Evolutionary conservation across 2,113 vertebrate species (phyloP).

Genomic region (Lipotes vexillifer): DNA sequence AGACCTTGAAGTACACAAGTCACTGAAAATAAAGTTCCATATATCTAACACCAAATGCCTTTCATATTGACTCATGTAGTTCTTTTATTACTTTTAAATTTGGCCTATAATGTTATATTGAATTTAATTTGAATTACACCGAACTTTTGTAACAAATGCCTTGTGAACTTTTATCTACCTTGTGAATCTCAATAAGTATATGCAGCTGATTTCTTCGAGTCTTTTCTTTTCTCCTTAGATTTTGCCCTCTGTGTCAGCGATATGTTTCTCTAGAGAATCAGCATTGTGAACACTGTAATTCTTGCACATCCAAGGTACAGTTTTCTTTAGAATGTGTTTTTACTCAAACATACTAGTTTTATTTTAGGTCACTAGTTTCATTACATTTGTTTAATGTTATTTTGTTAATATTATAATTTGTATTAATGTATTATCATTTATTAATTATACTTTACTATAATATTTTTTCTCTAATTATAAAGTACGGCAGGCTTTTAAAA

Average conservation of each 20-base stretch:
- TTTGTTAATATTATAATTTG: background rate
- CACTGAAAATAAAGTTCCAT: background rate
- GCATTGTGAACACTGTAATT: conserved; percentile 90
- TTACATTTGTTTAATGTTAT: background rate
- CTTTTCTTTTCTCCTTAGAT: conserved; percentile 78
- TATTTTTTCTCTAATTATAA: conserved; percentile 29
- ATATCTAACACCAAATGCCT: background rate
- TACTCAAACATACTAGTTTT: background rate
- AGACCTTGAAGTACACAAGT: background rate
- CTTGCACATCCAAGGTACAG: conserved; percentile 95
- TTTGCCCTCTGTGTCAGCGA: conserved; percentile 88
- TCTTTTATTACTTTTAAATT: conserved; percentile 31
- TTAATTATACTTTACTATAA: background rate
- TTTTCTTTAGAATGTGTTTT: background rate
- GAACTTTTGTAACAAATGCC: background rate
- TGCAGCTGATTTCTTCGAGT: background rate
- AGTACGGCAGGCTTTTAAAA: background rate
- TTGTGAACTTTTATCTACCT: background rate
- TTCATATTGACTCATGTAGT: background rate
- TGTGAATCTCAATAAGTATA: background rate
- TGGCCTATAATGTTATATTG: background rate
- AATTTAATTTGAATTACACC: background rate
- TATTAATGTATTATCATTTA: background rate
- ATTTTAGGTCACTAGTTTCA: conserved; percentile 1
- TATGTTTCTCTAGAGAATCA: conserved; percentile 89